phyloP scores from a whole-genome alignment of 1,140 invertebrate species.

The Drosophila kikkawai region DNA sequence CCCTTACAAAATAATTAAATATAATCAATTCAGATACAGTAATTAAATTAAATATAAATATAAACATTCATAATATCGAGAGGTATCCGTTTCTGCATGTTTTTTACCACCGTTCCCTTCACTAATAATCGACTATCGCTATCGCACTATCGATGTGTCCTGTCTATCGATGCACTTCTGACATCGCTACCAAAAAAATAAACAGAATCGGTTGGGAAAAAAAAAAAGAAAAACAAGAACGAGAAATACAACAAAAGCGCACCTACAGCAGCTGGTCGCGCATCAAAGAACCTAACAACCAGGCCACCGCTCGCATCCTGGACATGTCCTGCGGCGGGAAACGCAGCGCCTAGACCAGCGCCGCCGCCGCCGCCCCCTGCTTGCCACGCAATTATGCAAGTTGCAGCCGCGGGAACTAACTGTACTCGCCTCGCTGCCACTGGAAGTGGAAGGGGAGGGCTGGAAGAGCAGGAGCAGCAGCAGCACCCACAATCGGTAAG shows the following conservation, averaged over 20 bases:
- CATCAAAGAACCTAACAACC: slow-evolving; percentile 5
- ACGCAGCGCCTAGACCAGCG: slow-evolving; percentile 3
- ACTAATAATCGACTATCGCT: background rate
- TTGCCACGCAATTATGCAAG: slow-evolving; percentile 74
- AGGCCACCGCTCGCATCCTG: slow-evolving; percentile 6
- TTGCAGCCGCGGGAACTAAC: slow-evolving; percentile 59
- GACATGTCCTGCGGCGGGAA: slow-evolving; percentile 18
- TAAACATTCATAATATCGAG: background rate
- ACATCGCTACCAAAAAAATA: slow-evolving; percentile 30
- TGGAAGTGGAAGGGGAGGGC: slow-evolving; percentile 27
- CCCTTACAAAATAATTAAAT: background rate
- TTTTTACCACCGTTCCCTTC: background rate
- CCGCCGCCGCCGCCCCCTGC: slow-evolving; percentile 13
- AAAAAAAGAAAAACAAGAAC: slow-evolving; percentile 21
- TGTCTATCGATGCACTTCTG: slow-evolving; percentile 19
- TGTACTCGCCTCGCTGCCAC: slow-evolving; percentile 45
- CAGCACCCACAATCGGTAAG: slow-evolving; percentile 24
- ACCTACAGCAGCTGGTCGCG: slow-evolving; percentile 12
- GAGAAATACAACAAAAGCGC: slow-evolving; percentile 20
- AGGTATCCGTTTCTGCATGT: background rate
- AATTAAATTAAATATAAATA: background rate
- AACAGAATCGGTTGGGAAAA: slow-evolving; percentile 18
- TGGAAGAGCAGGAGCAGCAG: slow-evolving; percentile 5
- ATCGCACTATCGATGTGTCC: slow-evolving; percentile 2
- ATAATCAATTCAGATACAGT: background rate